Percentiles rank a stretch among this genome's conserved stretches.
Conservation (phyloP, 2,113 vertebrate species). For the Hypomesus transpacificus region DNA sequence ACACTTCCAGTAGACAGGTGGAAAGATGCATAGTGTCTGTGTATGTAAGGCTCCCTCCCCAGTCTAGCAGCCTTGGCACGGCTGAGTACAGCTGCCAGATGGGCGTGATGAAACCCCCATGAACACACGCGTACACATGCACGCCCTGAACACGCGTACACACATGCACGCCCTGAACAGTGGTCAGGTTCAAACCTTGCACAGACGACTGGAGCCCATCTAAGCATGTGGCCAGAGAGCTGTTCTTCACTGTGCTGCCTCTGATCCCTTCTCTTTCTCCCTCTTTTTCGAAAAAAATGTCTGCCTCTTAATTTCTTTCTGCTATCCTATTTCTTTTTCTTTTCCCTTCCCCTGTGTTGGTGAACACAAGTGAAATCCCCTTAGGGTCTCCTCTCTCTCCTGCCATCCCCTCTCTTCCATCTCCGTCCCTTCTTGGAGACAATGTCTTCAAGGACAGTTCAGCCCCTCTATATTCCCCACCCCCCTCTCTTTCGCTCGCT, state of each 20-base stretch:
- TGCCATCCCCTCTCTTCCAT: neutral
- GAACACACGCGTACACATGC: neutral
- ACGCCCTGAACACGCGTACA: neutral
- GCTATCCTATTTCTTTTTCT: neutral
- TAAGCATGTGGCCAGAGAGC: conserved; percentile 7
- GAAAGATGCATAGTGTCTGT: conserved; percentile 41
- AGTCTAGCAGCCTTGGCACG: conserved; percentile 42
- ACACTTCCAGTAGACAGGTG: conserved; percentile 40
- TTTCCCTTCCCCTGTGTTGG: neutral
- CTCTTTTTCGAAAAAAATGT: neutral
- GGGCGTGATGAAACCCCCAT: neutral
- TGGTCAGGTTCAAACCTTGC: neutral
- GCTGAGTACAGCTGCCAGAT: conserved; percentile 18
- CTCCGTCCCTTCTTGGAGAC: neutral
- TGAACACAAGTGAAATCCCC: conserved; percentile 12
- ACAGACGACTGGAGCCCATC: neutral
- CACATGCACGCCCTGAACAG: neutral
- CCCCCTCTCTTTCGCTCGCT: neutral
- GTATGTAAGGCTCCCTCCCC: conserved; percentile 27
- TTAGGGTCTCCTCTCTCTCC: conserved; percentile 11
- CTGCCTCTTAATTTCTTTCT: neutral
- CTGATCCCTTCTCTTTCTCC: neutral
- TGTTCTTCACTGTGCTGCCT: neutral
- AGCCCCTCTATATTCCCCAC: neutral
- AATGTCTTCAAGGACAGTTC: conserved; percentile 36